These are phyloP conservation scores for Tortricodes alternella DNA, from an alignment of 2,888 invertebrate species.

Conservation along the genomic window DNA sequence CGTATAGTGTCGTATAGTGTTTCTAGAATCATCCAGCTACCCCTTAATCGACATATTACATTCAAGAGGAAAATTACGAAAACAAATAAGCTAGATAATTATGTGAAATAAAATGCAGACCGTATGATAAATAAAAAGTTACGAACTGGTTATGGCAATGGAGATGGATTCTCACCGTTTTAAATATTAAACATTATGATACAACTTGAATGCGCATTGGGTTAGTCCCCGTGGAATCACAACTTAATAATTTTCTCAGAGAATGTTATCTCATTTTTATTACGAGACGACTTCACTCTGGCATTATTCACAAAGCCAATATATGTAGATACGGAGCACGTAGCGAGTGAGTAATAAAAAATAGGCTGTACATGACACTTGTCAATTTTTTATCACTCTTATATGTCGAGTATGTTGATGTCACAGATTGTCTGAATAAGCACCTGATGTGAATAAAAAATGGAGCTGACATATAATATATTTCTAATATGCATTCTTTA, in stretches of 20 bases:
- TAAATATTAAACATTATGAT: conserved; percentile 77
- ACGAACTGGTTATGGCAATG: conserved; percentile 40
- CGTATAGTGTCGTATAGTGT: too few species aligned
- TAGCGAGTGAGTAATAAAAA: conserved; percentile 51
- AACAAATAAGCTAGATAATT: too few species aligned
- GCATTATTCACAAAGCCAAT: conserved; percentile 68
- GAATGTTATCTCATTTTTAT: conserved; percentile 79
- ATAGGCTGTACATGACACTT: conserved; percentile 34
- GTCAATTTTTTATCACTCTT: conserved; percentile 31
- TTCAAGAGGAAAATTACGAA: too few species aligned
- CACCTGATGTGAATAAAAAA: conserved; percentile 24
- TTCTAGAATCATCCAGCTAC: too few species aligned
- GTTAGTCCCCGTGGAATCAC: conserved; percentile 70
- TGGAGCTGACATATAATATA: too few species aligned
- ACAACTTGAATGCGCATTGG: conserved; percentile 76
- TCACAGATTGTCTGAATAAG: conserved; percentile 26
- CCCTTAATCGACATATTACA: too few species aligned
- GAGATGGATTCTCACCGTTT: conserved; percentile 57
- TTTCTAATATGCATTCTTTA: too few species aligned
- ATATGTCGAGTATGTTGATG: conserved; percentile 28
- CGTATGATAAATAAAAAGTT: neutral
- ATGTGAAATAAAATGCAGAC: too few species aligned
- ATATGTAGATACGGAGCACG: conserved; percentile 57
- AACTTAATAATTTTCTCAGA: conserved; percentile 80
- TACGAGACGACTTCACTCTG: conserved; percentile 70